These are phyloP conservation scores for Drosophila pallidifrons DNA, from an alignment of 1,140 invertebrate species.

Conservation along the genomic window DNA sequence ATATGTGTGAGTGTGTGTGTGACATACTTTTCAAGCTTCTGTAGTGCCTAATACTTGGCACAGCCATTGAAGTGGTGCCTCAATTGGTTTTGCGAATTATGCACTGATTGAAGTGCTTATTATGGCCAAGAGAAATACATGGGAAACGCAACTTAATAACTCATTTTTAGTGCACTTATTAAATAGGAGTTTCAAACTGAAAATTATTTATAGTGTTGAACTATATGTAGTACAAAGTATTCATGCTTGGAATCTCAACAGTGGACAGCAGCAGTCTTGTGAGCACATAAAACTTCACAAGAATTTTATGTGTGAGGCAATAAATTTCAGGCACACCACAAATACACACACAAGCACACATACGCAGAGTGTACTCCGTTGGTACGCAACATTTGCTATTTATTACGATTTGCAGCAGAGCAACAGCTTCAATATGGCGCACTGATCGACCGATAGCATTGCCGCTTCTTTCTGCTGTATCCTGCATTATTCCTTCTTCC, in stretches of 20 bases:
- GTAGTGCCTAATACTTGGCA: slow-evolving; percentile 19
- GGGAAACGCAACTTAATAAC: slow-evolving; percentile 12
- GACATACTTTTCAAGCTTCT: slow-evolving; percentile 35
- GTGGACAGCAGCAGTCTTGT: slow-evolving; percentile 26
- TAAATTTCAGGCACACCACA: slow-evolving; percentile 55
- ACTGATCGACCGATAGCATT: slow-evolving; percentile 47
- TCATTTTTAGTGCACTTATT: not conserved
- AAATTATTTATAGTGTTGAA: not conserved
- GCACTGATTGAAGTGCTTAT: slow-evolving; percentile 30
- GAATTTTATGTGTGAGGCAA: slow-evolving; percentile 57
- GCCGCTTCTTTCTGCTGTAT: slow-evolving; percentile 1
- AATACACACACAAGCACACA: slow-evolving; percentile 16
- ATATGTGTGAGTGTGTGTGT: slow-evolving; percentile 25
- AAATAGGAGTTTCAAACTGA: not conserved
- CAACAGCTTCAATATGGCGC: slow-evolving; percentile 69
- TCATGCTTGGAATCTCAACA: not conserved
- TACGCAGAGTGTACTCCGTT: slow-evolving; percentile 3
- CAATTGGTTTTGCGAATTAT: slow-evolving; percentile 27
- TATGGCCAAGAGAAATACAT: slow-evolving; percentile 2
- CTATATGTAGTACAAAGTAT: not conserved
- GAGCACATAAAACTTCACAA: slow-evolving; percentile 61
- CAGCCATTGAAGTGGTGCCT: slow-evolving; percentile 24
- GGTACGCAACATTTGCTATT: slow-evolving; percentile 58
- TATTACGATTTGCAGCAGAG: slow-evolving; percentile 58
- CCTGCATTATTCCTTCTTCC: not conserved